Conservation (phyloP, 2,113 vertebrate species). For the Psilopsiagon aymara region DNA sequence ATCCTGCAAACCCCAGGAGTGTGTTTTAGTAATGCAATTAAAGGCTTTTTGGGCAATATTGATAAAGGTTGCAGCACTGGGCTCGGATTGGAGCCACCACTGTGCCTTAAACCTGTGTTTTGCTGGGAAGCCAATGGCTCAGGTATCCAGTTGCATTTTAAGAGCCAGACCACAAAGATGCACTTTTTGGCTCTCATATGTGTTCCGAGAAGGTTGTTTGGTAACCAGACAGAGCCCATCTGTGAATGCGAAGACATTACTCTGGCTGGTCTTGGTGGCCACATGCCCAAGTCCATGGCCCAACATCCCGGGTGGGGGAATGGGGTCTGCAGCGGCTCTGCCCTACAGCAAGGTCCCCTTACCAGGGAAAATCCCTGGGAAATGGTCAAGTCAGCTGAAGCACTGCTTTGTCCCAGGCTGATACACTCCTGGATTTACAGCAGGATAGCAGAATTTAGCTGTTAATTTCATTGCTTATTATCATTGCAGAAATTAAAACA, state of each 20-base stretch:
- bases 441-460: slow-evolving; percentile 11
- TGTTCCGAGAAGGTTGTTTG: not conserved
- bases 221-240: not conserved
- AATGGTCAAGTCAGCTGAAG: not conserved
- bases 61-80: not conserved
- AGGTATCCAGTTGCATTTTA: not conserved
- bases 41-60: not conserved
- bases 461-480: slow-evolving; percentile 22
- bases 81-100: not conserved
- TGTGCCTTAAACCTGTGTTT: not conserved
- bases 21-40: not conserved
- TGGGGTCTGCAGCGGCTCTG: not conserved
- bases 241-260: not conserved
- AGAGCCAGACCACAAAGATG: not conserved
- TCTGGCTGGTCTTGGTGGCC: not conserved
- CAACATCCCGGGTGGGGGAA: not conserved
- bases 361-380: not conserved
- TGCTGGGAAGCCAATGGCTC: not conserved
- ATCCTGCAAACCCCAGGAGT: not conserved
- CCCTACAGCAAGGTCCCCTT: accelerated
- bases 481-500: slow-evolving; percentile 22
- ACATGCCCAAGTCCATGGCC: not conserved
- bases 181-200: not conserved
- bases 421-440: not conserved
- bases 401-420: not conserved